Evolutionary conservation across 1,140 invertebrate species (phyloP), one percentile per base, ranked within the genome.

Genomic region (Heliconius hermathena): DNA sequence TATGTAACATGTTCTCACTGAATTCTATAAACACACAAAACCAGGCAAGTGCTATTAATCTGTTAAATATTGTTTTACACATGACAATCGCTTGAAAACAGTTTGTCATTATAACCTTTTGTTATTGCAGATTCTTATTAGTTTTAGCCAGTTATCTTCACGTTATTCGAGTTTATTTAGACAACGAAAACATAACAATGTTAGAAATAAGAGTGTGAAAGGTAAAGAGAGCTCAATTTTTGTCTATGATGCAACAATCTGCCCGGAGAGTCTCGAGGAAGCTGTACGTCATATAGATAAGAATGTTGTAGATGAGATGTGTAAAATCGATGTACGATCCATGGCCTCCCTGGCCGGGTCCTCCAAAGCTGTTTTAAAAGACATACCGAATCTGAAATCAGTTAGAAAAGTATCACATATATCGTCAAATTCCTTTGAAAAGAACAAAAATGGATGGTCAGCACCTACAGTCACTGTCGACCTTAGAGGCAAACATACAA

Each of bases 1-100:
- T 90, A 95, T 94, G 94, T 93, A 95, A 92, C 89, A 95, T 95
- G 94, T 94, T 95, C 90, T 94, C 94, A 93, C 81, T 95, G 93
- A 94, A 95, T 88, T 93, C 94, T 84, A 85, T 95, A 85, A 95
- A 95, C 84, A 93, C 89, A 71, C 94, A 94, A 90, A 95, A 95
- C 86, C 94, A 95, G 93, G 94, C 93, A 85, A 87, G 79, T 77
- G 74, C 72, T 76, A 73, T 38, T 18, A 46, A 29, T 33, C 57
- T 36, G 33, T 49, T 3, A 52, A 71, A 49, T 16, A 71, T 72
- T 78, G 4, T 74, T 13, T 46, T 66, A 72, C 66, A 18, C 26
- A 41, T 26, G 60, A 79, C 41, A 74, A 74, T 72, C 71, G 20
- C 29, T 4, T 74, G 33, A 80, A 85, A 78, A 80, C 84, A 87